Evolutionary conservation across 2,888 invertebrate genomes (phyloP).

Genomic region (Resseliella maxima): DNA sequence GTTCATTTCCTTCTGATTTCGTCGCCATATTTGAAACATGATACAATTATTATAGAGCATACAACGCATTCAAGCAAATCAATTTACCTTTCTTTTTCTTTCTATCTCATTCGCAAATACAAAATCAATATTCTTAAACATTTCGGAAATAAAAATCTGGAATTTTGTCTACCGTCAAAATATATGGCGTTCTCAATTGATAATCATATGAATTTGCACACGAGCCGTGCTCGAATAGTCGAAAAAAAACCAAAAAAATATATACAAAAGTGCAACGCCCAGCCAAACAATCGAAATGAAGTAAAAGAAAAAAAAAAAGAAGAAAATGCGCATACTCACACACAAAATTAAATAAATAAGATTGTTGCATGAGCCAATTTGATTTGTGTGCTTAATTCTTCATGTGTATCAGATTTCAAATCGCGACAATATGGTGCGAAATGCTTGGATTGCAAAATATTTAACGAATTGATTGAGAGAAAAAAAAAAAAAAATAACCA

Average conservation of each 20-base stretch:
- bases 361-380: constrained; percentile 18
- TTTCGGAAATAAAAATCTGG: no score
- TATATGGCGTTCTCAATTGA: not conserved
- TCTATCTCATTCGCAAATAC: not conserved
- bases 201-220: not conserved
- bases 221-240: not conserved
- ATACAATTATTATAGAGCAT: not conserved
- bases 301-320: no score
- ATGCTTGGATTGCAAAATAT: not conserved
- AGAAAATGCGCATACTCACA: no score
- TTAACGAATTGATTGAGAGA: not conserved
- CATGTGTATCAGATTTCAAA: constrained; percentile 19
- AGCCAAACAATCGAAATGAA: constrained; percentile 25
- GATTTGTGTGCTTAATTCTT: not conserved
- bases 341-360: not conserved
- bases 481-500: not conserved
- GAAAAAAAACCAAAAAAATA: not conserved
- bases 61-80: not conserved
- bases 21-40: not conserved
- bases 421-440: not conserved
- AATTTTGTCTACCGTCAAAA: not conserved
- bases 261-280: not conserved
- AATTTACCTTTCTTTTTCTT: not conserved
- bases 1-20: not conserved
- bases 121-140: not conserved